These are phyloP conservation scores for Passerina amoena DNA, from an alignment of 2,113 vertebrate species.

Conservation along the genomic window DNA sequence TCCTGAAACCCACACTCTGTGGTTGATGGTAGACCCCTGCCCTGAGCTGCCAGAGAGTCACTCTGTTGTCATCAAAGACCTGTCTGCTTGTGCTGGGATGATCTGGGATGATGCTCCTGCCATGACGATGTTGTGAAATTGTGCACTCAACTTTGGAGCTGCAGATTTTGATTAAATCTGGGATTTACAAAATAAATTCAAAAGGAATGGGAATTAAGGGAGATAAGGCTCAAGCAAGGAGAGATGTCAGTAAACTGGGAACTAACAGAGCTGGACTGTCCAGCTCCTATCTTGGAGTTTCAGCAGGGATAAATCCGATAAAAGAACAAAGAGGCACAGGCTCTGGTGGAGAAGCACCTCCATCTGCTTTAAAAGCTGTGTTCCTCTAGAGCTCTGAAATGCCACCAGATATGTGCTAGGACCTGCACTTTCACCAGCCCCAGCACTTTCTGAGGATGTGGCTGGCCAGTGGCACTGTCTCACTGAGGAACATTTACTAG, in stretches of 20 bases:
- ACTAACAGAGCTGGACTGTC: not conserved
- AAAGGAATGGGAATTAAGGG: not conserved
- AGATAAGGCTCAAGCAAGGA: not conserved
- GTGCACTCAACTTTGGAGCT: not conserved
- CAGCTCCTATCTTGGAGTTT: not conserved
- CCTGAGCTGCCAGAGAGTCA: rapidly evolving
- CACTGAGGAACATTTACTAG: not conserved
- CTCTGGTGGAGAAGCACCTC: not conserved
- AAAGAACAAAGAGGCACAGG: not conserved
- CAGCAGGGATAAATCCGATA: not conserved
- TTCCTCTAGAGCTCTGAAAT: not conserved
- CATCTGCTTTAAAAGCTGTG: not conserved
- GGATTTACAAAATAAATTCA: not conserved
- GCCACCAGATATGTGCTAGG: rapidly evolving
- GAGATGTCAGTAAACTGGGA: not conserved
- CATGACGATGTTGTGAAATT: not conserved
- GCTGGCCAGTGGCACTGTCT: not conserved
- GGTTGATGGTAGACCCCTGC: not conserved
- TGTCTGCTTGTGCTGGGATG: not conserved
- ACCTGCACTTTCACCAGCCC: not conserved
- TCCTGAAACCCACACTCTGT: not conserved
- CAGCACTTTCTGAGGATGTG: not conserved
- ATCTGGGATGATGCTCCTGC: not conserved
- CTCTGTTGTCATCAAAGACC: not conserved
- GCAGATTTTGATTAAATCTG: not conserved